A percentile compares a stretch with the other conserved stretches of the same genome.
phyloP scores from a whole-genome alignment of 2,113 vertebrate genomes.

The Paramisgurnus dabryanus region DNA sequence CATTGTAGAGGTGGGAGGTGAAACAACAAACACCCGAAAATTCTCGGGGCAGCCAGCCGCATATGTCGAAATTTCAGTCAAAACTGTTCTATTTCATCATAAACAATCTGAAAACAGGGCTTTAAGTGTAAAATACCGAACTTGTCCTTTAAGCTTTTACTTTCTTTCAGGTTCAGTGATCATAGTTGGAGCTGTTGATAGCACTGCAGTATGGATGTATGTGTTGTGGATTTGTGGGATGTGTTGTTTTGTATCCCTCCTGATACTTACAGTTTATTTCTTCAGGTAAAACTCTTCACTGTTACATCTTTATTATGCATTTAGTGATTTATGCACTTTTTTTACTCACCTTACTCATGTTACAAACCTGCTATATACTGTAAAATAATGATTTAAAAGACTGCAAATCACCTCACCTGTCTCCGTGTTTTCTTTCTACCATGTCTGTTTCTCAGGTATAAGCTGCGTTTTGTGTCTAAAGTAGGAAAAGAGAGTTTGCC shows the following conservation, averaged over 20 bases:
- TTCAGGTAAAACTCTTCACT: slow-evolving; percentile 59
- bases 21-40: no score
- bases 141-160: neutral
- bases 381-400: no score
- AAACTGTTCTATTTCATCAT: no score
- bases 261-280: slow-evolving; percentile 52
- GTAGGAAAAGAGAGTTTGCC: slow-evolving; percentile 43
- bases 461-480: slow-evolving; percentile 57
- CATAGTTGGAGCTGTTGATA: neutral
- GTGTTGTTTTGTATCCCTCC: slow-evolving; percentile 52
- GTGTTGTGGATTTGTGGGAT: slow-evolving; percentile 57
- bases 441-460: slow-evolving; percentile 59
- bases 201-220: neutral
- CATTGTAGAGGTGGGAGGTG: no score
- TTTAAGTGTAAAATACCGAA: no score
- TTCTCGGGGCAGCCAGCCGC: no score
- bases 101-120: no score
- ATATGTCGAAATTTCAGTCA: no score
- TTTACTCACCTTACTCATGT: neutral
- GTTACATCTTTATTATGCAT: neutral
- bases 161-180: slow-evolving; percentile 21
- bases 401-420: neutral
- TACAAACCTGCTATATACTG: no score
- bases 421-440: neutral
- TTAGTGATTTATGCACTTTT: neutral